These are phyloP conservation scores for Felis chaus DNA, from an alignment of 2,113 vertebrate genomes.

Conservation along the genomic window DNA sequence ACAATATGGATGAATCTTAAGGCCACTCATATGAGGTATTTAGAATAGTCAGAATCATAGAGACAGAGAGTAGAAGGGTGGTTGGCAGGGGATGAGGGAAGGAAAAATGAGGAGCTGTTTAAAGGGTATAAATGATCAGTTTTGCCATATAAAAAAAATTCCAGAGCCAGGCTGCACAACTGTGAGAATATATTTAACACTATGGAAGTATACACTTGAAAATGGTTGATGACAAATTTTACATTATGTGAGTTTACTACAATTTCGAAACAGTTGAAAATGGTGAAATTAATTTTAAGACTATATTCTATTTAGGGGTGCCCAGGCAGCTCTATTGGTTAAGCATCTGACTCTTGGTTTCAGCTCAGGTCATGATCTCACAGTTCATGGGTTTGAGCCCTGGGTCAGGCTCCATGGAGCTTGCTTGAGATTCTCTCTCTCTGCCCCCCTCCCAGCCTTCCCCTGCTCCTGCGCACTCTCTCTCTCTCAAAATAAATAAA, in stretches of 20 bases:
- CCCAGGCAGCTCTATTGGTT: neutral
- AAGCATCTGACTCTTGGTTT: neutral
- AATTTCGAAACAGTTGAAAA: neutral
- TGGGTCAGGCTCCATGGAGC: neutral
- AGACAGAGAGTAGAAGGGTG: neutral
- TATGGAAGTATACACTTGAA: neutral
- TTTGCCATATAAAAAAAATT: neutral
- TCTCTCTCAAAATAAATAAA: neutral
- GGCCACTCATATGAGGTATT: neutral
- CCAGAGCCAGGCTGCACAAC: neutral
- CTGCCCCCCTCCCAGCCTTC: no score
- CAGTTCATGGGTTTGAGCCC: neutral
- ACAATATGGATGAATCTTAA: neutral
- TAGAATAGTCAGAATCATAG: neutral
- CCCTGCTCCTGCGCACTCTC: fast-evolving
- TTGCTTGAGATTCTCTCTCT: neutral
- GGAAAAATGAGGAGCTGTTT: neutral
- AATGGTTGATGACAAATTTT: neutral
- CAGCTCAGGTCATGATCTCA: neutral
- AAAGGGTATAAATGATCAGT: neutral
- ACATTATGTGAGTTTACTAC: neutral
- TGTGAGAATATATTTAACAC: neutral
- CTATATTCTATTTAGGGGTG: neutral
- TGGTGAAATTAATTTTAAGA: neutral
- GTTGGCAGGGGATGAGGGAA: neutral